Evolutionary conservation across 2,797 vertebrate species (phyloP).

Genomic region (Darevskia nairensis): DNA sequence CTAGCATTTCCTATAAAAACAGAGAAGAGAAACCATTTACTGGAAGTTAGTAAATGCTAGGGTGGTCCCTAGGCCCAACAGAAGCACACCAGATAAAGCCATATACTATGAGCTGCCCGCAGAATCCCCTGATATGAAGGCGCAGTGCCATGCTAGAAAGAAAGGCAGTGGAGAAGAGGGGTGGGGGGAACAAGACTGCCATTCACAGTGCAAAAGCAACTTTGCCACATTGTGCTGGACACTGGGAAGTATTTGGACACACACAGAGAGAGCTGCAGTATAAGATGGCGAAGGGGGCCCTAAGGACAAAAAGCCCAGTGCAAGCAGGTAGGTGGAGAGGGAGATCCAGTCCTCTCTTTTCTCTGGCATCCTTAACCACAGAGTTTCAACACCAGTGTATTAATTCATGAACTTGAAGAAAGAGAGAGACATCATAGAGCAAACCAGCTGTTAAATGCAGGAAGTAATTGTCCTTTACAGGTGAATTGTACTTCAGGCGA

Average conservation of each 20-base stretch:
- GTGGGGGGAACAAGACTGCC: too few relatives aligned
- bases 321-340: too few relatives aligned
- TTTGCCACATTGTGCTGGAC: not conserved
- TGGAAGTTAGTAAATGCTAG: not conserved
- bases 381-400: too few relatives aligned
- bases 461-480: not conserved
- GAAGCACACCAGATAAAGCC: not conserved
- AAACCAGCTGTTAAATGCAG: not conserved
- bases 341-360: not conserved
- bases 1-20: slow-evolving; percentile 88
- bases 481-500: too few relatives aligned
- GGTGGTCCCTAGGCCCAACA: not conserved
- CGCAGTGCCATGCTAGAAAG: not conserved
- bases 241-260: not conserved
- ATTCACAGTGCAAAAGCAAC: not conserved
- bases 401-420: not conserved
- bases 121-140: not conserved
- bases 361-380: not conserved
- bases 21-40: not conserved
- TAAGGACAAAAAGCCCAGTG: not conserved
- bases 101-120: not conserved
- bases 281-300: not conserved
- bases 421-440: not conserved
- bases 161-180: not conserved
- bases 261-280: not conserved